Percentiles rank a stretch among this genome's conserved stretches.
These are phyloP conservation scores for Venusia cambrica DNA, from an alignment of 2,888 invertebrate genomes.

Conservation along the genomic window DNA sequence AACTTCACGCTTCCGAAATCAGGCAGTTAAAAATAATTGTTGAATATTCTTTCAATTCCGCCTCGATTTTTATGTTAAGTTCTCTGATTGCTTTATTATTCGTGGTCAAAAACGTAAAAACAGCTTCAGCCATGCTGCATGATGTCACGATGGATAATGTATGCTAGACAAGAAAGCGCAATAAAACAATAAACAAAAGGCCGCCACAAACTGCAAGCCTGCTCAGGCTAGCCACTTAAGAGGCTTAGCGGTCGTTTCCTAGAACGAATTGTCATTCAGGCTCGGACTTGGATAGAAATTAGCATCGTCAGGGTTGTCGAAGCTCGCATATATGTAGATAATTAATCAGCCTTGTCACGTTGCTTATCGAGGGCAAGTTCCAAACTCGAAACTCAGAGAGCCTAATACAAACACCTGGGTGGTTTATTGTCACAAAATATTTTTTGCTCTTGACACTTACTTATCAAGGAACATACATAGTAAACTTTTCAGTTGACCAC, in stretches of 20 bases:
- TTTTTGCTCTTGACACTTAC: no score
- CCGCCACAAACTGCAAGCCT: conserved; percentile 21
- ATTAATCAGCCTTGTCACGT: conserved; percentile 57
- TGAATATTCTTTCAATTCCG: conserved; percentile 25
- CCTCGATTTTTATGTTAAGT: conserved; percentile 8
- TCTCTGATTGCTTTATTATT: conserved; percentile 5
- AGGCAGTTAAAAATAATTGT: conserved; percentile 28
- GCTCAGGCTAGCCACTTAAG: conserved; percentile 22
- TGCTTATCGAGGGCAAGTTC: conserved; percentile 8
- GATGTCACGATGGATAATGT: conserved; percentile 10
- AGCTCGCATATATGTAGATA: conserved; percentile 53
- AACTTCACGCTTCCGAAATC: conserved; percentile 35
- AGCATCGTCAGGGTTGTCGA: conserved; percentile 39
- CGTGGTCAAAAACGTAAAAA: neutral
- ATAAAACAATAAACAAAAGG: conserved; percentile 15
- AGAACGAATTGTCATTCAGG: conserved; percentile 36
- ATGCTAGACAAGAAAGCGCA: conserved; percentile 10
- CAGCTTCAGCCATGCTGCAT: no score
- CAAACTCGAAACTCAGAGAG: conserved; percentile 4
- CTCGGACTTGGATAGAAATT: conserved; percentile 31
- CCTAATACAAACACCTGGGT: no score
- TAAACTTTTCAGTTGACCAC: no score
- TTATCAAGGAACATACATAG: no score
- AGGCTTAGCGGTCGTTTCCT: conserved; percentile 29
- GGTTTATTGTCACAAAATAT: no score